Base-by-base conservation (phyloP, 1,140 invertebrate genomes). In the Cherax destructor region DNA sequence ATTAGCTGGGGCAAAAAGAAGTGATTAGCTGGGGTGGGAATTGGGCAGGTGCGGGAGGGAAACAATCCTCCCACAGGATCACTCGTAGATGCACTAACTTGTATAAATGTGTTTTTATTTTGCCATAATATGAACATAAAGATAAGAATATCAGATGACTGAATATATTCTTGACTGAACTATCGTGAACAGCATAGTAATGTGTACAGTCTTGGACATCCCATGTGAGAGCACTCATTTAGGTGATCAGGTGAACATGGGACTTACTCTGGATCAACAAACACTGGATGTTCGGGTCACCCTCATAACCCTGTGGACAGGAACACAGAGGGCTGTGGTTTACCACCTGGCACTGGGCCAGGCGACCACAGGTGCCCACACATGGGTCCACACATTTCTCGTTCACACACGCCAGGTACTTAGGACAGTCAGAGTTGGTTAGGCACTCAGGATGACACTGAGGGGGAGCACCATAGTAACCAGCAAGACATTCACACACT, bases 391-490 rank as follows among this genome's bases (percentile, higher is more conserved):
- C 95, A 94, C 98, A 98, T 93, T 97, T 96, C 93, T 92, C 49
- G 4, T 91, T 84, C 21, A 93, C 84, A 93, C 97, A 98, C 52
- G 97, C 97, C 94, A 97, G 97, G 94, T 97, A 96, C 92, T 97
- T 95, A 18, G 96, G 96, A 94, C 97, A 98, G 94, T 98, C 97
- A 0, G 95, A 95, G 93, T 96, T 96, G 93, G 96, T 96, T n/a
- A 95, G 95, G 94, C 97, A 97, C 94, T 97, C 96, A 10, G 96
- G 96, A 88, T 96, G 94, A 93, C 98, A 99, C 94, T 98, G 97
- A 76, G 97, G 95, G 94, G 98, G 96, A 94, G 98, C 97, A 93
- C 98, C 98, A 74, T 95, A 95, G 94, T 97, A 98, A 11, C 97
- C 96, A 9, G 96, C 94, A 16, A 97, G 96, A 94, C 98, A 99